These are phyloP conservation scores for Zapornia atra DNA, from an alignment of 2,113 vertebrate genomes.

Conservation along the genomic window DNA sequence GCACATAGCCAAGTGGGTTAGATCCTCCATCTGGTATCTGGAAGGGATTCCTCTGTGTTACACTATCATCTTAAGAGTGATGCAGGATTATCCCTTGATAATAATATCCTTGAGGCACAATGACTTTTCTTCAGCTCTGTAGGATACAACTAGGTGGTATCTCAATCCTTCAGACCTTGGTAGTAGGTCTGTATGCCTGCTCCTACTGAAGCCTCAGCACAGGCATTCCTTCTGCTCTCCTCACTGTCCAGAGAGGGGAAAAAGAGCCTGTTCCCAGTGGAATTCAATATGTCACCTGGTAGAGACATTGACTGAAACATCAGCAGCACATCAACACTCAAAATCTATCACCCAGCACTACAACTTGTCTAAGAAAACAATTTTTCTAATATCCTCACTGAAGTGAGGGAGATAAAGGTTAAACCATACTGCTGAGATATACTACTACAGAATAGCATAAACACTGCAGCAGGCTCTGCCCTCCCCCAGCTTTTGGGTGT, in stretches of 20 bases:
- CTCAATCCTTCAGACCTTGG: neutral
- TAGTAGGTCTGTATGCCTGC: neutral
- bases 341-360: neutral
- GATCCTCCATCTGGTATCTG: neutral
- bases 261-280: neutral
- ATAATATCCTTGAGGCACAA: neutral
- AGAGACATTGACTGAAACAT: neutral
- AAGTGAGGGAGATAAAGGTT: neutral
- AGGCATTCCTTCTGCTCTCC: neutral
- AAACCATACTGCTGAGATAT: fast-evolving
- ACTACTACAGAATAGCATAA: neutral
- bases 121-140: neutral
- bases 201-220: neutral
- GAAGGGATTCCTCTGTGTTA: neutral
- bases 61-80: neutral
- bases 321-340: neutral
- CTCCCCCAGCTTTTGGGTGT: neutral
- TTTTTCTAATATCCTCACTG: neutral
- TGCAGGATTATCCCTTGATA: neutral
- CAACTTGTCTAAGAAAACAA: neutral
- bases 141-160: neutral
- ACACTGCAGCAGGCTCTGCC: neutral
- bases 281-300: neutral
- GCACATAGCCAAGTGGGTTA: neutral
- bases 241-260: neutral